Base-by-base conservation (phyloP, 2,888 invertebrate genomes). In the Drosophila putrida region DNA sequence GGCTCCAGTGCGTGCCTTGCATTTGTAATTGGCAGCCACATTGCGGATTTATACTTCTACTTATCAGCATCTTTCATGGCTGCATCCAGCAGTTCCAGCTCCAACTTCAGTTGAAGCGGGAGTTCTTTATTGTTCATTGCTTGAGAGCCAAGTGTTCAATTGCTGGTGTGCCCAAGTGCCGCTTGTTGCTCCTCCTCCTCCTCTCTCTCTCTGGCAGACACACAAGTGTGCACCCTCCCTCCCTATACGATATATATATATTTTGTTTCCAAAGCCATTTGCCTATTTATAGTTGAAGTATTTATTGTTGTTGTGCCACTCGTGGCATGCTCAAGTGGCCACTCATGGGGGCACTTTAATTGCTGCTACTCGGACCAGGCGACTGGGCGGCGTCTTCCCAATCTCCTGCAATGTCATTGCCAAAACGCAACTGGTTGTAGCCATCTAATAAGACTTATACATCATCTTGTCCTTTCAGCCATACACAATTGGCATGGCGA, bases 401-500 rank as follows among this genome's bases (percentile, higher is more conserved):
- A 41, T 35, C 60, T 41, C 8, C 13, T 28, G 43, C 83, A 84
- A 82, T 84, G 86, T 88, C 83, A 88, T 49, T 82, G 80, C 77
- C 86, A 71, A 59, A 31, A 44, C 38, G 75, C 85, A 85, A 88
- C 83, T 82, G 72, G 88, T 87, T 76, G 75, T 51, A 27, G 4
- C 15, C 8, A 25, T 41, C 39, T 5, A 31, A 31, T 27, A 11
- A 39, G 20, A 58, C 58, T 65, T 49, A 39, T 55, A 47, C 27
- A 44, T 57, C 33, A 33, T 28, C 47, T 28, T 51, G 39, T 39
- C 41, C 46, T 64, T 65, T 13, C 59, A 98, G 98, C 97, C 88
- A 96, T 98, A 71, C 97, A 97, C 93, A 98, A 97, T 92, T 98
- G 97, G 96, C 91, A 95, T 91, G 96, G 97, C 76, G 96, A 96